These are phyloP conservation scores for Pampus argenteus DNA, from an alignment of 2,797 vertebrate species.

Conservation along the genomic window DNA sequence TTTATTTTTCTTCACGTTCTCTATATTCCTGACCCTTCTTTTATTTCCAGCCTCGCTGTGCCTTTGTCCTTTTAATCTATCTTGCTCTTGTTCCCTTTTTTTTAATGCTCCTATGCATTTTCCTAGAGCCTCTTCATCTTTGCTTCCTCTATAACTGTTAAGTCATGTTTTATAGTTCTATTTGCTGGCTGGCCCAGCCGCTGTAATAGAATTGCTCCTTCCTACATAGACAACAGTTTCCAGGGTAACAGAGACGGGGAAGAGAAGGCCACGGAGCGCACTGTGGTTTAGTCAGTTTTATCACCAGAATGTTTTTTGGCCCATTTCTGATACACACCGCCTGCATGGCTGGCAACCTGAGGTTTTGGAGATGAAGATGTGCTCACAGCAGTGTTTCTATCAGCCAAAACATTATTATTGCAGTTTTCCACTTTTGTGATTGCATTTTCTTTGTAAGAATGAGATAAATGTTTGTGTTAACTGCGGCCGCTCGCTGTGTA, in stretches of 20 bases:
- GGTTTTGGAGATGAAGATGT: slow-evolving; percentile 56
- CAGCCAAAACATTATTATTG: slow-evolving; percentile 48
- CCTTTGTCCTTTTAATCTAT: slow-evolving; percentile 58
- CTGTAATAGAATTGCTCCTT: slow-evolving; percentile 83
- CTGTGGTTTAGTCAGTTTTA: slow-evolving; percentile 78
- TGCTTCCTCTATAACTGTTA: slow-evolving; percentile 68
- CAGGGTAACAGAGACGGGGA: slow-evolving; percentile 84
- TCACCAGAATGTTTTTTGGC: slow-evolving; percentile 76
- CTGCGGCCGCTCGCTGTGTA: slow-evolving; percentile 40
- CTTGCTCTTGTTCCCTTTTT: slow-evolving; percentile 23
- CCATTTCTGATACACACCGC: slow-evolving; percentile 66
- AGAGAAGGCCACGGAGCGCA: slow-evolving; percentile 71
- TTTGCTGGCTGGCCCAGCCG: slow-evolving; percentile 69
- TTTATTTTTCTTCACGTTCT: slow-evolving; percentile 34
- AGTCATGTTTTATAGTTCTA: slow-evolving; percentile 82
- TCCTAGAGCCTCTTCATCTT: slow-evolving; percentile 33
- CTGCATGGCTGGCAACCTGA: slow-evolving; percentile 45
- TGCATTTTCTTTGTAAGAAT: slow-evolving; percentile 50
- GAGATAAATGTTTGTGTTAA: slow-evolving; percentile 45
- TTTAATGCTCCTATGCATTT: slow-evolving; percentile 34
- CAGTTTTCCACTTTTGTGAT: slow-evolving; percentile 54
- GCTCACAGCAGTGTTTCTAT: slow-evolving; percentile 47
- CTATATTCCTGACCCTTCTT: slow-evolving; percentile 9
- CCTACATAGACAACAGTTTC: slow-evolving; percentile 86
- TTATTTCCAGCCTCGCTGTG: slow-evolving; percentile 32